Evolutionary conservation across 2,888 invertebrate genomes (phyloP).

Genomic region (Noctua janthe): DNA sequence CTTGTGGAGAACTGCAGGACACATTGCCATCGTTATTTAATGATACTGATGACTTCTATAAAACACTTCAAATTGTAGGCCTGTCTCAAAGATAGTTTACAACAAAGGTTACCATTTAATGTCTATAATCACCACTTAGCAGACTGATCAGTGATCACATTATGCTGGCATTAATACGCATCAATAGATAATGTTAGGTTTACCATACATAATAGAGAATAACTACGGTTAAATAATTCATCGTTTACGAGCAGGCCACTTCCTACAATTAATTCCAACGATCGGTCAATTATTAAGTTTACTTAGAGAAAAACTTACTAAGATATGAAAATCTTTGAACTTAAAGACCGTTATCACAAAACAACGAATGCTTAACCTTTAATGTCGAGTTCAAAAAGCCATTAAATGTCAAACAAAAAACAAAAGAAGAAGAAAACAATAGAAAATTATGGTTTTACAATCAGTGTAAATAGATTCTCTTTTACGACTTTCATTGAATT

Average conservation of each 20-base stretch:
- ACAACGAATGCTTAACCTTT: constrained; percentile 29
- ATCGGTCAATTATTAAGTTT: constrained; percentile 51
- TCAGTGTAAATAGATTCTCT: background rate
- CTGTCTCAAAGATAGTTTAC: constrained; percentile 7
- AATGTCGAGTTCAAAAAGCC: background rate
- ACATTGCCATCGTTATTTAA: background rate
- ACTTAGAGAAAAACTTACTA: constrained; percentile 29
- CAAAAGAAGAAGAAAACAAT: background rate
- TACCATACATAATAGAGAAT: constrained; percentile 58
- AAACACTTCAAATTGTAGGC: background rate
- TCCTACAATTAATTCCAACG: constrained; percentile 44
- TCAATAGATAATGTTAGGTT: constrained; percentile 60
- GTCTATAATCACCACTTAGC: constrained; percentile 38
- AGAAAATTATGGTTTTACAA: no score
- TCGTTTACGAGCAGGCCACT: constrained; percentile 45
- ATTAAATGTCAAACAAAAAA: background rate
- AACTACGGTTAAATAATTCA: constrained; percentile 59
- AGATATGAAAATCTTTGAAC: constrained; percentile 21
- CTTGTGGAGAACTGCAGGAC: background rate
- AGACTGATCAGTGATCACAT: constrained; percentile 31
- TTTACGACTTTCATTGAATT: background rate
- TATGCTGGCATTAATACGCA: constrained; percentile 48
- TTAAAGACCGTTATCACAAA: constrained; percentile 17
- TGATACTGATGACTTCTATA: background rate
- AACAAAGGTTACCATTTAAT: constrained; percentile 32